These are phyloP conservation scores for Halcyon malimbica DNA, from an alignment of 2,113 vertebrate genomes.

Conservation along the genomic window DNA sequence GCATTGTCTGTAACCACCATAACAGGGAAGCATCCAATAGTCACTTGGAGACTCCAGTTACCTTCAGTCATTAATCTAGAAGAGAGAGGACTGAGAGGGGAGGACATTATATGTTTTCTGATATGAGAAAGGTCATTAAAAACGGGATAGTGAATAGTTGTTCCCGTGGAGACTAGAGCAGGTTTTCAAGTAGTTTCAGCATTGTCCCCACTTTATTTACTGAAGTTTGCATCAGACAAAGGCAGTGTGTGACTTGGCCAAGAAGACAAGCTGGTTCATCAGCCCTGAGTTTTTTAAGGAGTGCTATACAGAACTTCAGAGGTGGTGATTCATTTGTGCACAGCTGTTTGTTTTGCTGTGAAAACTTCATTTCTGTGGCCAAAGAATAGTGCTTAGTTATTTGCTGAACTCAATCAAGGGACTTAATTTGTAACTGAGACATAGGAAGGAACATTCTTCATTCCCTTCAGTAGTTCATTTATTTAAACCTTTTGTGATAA, in stretches of 20 bases:
- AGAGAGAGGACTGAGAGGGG: not conserved
- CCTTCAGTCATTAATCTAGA: not conserved
- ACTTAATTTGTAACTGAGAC: not conserved
- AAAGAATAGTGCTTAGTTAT: not conserved
- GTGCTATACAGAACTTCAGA: not conserved
- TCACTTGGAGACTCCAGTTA: accelerated
- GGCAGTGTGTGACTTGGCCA: not conserved
- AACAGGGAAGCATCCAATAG: not conserved
- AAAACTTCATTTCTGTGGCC: not conserved
- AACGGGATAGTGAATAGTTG: not conserved
- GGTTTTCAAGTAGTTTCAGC: not conserved
- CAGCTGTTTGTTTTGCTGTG: not conserved
- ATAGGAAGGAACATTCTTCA: not conserved
- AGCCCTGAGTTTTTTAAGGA: not conserved
- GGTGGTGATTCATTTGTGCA: not conserved
- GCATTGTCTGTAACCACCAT: not conserved
- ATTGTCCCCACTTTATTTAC: not conserved
- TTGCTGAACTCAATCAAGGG: not conserved
- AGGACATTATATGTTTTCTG: not conserved
- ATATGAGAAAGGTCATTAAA: not conserved
- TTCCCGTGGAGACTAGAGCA: not conserved
- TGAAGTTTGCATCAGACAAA: not conserved
- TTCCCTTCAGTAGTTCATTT: not conserved
- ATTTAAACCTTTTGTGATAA: not conserved
- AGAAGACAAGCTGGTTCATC: not conserved